Evolutionary conservation across 2,797 vertebrate genomes (phyloP).

Genomic region (Cottoperca gobio): DNA sequence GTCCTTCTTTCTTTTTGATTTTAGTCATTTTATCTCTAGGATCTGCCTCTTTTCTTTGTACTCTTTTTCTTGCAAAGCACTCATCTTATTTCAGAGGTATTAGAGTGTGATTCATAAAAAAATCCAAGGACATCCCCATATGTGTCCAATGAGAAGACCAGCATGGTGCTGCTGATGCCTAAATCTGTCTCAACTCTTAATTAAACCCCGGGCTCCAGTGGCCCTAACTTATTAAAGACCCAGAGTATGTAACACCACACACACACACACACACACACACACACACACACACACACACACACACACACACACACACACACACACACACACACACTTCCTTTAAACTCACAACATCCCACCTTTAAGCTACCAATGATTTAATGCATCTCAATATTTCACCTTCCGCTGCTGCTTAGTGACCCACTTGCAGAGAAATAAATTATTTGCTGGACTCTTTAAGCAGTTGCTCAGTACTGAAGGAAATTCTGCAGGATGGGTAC

Average conservation of each 20-base stretch:
- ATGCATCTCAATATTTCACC: conserved; percentile 78
- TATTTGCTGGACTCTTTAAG: conserved; percentile 67
- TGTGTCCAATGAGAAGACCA: conserved; percentile 47
- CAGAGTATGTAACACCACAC: conserved; percentile 45
- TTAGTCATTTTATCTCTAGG: conserved; percentile 13
- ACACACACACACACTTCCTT: conserved; percentile 45
- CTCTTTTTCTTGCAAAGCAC: conserved; percentile 22
- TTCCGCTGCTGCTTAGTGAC: conserved; percentile 73
- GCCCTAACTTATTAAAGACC: conserved; percentile 79
- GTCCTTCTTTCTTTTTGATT: neutral
- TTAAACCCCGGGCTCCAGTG: conserved; percentile 81
- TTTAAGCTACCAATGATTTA: conserved; percentile 70
- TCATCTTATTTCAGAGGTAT: conserved; percentile 49
- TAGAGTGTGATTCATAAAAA: conserved; percentile 68
- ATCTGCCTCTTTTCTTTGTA: conserved; percentile 14
- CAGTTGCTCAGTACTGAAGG: conserved; percentile 29
- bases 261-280: conserved; percentile 16
- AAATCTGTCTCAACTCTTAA: conserved; percentile 81
- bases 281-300: conserved; percentile 47
- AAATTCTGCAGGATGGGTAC: conserved; percentile 43
- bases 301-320: conserved; percentile 19
- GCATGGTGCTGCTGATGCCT: conserved; percentile 59
- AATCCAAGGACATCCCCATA: conserved; percentile 68
- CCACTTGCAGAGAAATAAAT: conserved; percentile 74
- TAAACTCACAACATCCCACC: conserved; percentile 65